Conservation (phyloP, 1,140 invertebrate species). For the Drosophila nigromelanica region DNA sequence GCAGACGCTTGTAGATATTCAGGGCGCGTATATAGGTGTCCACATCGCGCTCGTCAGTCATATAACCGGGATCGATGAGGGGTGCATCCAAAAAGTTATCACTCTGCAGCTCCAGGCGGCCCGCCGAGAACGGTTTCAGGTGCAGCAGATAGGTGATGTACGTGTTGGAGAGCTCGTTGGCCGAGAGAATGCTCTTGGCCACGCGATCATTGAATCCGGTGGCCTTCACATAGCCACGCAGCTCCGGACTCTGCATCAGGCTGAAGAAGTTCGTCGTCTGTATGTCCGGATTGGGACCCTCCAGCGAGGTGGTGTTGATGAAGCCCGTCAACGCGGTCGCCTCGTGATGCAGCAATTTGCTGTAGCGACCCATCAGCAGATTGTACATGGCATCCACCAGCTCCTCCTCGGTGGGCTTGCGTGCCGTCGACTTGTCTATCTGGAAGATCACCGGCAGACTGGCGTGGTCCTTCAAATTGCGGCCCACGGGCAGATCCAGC, state of each 20-base stretch:
- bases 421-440: constrained; percentile 78
- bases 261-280: constrained; percentile 82
- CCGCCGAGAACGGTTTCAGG: constrained; percentile 85
- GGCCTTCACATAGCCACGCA: constrained; percentile 71
- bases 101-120: constrained; percentile 82
- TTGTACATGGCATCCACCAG: constrained; percentile 80
- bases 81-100: constrained; percentile 85
- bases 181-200: constrained; percentile 76
- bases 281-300: constrained; percentile 83
- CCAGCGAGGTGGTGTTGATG: constrained; percentile 77
- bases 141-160: constrained; percentile 84
- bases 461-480: constrained; percentile 88
- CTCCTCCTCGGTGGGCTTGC: constrained; percentile 76
- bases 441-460: constrained; percentile 83
- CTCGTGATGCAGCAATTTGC: constrained; percentile 78
- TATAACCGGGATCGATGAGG: constrained; percentile 92
- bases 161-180: constrained; percentile 84
- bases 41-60: constrained; percentile 90
- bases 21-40: constrained; percentile 89
- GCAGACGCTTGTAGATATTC: constrained; percentile 85
- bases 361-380: constrained; percentile 74
- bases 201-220: constrained; percentile 84
- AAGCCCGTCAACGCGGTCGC: constrained; percentile 83
- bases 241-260: constrained; percentile 75
- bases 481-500: constrained; percentile 88